Conservation (phyloP, 2,113 vertebrate species). For the Myrmecobius fasciatus region DNA sequence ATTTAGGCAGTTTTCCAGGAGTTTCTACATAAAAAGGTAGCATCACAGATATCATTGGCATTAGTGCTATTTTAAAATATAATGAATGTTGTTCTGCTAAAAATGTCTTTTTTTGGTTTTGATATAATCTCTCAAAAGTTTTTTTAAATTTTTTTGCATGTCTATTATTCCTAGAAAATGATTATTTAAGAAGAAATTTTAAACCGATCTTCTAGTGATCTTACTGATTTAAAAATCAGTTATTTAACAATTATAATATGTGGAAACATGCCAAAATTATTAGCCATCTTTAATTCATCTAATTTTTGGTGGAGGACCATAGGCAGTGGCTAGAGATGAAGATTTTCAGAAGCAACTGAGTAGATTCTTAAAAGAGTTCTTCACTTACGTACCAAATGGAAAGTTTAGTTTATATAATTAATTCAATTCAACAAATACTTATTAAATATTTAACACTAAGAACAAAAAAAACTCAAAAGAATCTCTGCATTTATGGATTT, state of each 20-base stretch:
- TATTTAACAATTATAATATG: neutral
- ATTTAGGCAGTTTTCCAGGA: neutral
- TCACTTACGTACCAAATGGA: neutral
- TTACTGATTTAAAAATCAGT: neutral
- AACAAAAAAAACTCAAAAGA: neutral
- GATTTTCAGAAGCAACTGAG: neutral
- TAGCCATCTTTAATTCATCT: neutral
- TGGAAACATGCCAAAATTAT: neutral
- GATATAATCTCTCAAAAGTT: neutral
- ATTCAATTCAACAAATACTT: neutral
- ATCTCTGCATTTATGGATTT: neutral
- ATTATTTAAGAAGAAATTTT: neutral
- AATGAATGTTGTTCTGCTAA: neutral
- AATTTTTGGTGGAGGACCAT: neutral
- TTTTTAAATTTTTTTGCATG: neutral
- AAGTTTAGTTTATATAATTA: neutral
- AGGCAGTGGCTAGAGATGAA: neutral
- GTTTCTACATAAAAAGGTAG: neutral
- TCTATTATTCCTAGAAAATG: neutral
- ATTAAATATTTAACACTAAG: neutral
- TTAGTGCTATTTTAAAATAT: neutral
- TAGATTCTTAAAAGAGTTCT: neutral
- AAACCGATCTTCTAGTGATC: neutral
- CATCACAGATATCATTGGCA: neutral
- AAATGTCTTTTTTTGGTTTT: neutral